These are phyloP conservation scores for Drosophila melanogaster DNA, from an alignment of 1,140 invertebrate species.

Conservation along the genomic window DNA sequence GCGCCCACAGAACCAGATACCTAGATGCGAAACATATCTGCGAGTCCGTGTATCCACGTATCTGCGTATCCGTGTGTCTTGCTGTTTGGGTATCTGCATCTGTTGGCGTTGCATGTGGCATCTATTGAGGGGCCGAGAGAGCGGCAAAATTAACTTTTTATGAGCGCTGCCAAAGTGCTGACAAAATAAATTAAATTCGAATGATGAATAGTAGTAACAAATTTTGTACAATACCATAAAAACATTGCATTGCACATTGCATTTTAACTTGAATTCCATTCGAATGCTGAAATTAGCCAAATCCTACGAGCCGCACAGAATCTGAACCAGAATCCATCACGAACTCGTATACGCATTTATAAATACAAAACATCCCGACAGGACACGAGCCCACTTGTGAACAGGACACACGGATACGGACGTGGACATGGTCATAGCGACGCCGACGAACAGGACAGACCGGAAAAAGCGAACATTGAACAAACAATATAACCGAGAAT, in stretches of 20 bases:
- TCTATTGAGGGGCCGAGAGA: conserved; percentile 16
- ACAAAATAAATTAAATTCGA: conserved; percentile 55
- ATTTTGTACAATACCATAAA: conserved; percentile 56
- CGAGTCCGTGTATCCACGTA: conserved; percentile 10
- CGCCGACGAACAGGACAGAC: conserved; percentile 27
- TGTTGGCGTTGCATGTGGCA: conserved; percentile 13
- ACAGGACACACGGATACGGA: conserved; percentile 39
- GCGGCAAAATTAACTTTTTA: conserved; percentile 57
- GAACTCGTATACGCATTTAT: conserved; percentile 38
- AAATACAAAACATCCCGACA: conserved; percentile 48
- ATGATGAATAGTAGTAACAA: conserved; percentile 54
- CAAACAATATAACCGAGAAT: conserved; percentile 56
- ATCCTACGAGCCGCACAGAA: conserved; percentile 39
- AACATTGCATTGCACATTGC: conserved; percentile 33
- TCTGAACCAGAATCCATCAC: conserved; percentile 17
- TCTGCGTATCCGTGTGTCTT: not conserved
- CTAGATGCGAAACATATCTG: conserved; percentile 16
- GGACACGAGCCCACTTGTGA: conserved; percentile 40
- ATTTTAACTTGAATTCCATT: conserved; percentile 58
- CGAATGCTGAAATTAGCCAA: conserved; percentile 52
- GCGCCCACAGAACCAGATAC: conserved; percentile 31
- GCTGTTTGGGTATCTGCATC: conserved; percentile 22
- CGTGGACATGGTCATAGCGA: conserved; percentile 16
- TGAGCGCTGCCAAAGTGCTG: conserved; percentile 37
- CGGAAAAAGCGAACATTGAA: conserved; percentile 43